These are phyloP conservation scores for Myodes glareolus DNA, from an alignment of 2,113 vertebrate genomes.

Conservation along the genomic window DNA sequence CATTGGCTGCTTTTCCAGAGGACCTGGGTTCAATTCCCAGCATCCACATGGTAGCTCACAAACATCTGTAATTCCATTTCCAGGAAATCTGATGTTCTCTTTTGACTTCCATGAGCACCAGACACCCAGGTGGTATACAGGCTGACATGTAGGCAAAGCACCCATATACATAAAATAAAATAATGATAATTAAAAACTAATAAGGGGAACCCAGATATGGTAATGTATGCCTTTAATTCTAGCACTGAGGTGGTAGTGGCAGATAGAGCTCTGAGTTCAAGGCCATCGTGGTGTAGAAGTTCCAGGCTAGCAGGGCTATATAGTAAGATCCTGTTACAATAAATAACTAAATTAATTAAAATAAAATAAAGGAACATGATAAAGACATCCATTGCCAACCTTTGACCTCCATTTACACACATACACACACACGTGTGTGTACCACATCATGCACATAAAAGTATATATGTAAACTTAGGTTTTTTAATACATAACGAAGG, in stretches of 20 bases:
- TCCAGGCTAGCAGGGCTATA: neutral
- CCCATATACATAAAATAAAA: neutral
- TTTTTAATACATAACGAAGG: conserved; percentile 4
- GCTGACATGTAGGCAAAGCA: neutral
- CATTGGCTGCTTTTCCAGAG: neutral
- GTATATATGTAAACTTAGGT: neutral
- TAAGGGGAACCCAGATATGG: neutral
- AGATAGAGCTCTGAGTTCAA: neutral
- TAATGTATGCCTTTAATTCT: neutral
- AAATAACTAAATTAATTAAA: neutral
- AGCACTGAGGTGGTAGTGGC: neutral
- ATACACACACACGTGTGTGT: too few relatives aligned
- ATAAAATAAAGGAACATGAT: neutral
- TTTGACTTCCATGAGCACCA: neutral
- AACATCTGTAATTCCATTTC: neutral
- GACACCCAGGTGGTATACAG: neutral
- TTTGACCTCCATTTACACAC: neutral
- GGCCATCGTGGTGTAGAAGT: neutral
- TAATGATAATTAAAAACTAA: neutral
- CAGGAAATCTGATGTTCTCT: neutral
- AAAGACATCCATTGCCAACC: neutral
- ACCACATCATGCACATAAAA: neutral
- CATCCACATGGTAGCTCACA: neutral
- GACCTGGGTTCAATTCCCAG: neutral
- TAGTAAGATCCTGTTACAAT: neutral